phyloP scores from a whole-genome alignment of 2,797 vertebrate species.

The Orestias chungarensis region DNA sequence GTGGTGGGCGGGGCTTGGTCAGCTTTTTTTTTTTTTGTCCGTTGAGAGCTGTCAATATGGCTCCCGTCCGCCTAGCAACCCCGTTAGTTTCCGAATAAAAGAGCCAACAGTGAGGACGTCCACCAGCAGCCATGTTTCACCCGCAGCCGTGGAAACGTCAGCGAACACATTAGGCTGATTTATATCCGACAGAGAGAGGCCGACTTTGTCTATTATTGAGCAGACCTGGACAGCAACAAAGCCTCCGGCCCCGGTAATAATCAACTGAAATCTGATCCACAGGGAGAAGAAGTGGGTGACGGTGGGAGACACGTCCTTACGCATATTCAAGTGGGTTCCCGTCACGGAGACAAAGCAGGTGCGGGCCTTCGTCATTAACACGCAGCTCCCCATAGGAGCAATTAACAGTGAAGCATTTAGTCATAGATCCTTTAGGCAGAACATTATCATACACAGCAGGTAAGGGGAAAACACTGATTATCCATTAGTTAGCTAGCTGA shows the following conservation, averaged over 20 bases:
- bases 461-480: background rate
- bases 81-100: constrained; percentile 19
- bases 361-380: constrained; percentile 36
- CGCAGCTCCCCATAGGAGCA: too few relatives aligned
- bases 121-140: background rate
- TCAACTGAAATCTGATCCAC: constrained; percentile 35
- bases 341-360: constrained; percentile 96
- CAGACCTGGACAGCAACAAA: too few relatives aligned
- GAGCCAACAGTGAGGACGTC: constrained; percentile 1
- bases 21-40: too few relatives aligned
- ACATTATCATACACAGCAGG: background rate
- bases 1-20: constrained; percentile 61
- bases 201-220: too few relatives aligned
- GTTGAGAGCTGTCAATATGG: constrained; percentile 78
- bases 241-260: constrained; percentile 15
- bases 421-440: background rate
- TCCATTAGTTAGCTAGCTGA: too few relatives aligned
- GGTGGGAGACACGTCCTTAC: constrained; percentile 95
- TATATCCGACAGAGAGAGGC: constrained; percentile 12
- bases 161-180: background rate
- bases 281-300: constrained; percentile 99
- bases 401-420: too few relatives aligned
- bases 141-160: background rate
- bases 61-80: constrained; percentile 51
- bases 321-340: constrained; percentile 99